Conservation (phyloP, 1,140 invertebrate species). For the Euglossa dilemma region DNA sequence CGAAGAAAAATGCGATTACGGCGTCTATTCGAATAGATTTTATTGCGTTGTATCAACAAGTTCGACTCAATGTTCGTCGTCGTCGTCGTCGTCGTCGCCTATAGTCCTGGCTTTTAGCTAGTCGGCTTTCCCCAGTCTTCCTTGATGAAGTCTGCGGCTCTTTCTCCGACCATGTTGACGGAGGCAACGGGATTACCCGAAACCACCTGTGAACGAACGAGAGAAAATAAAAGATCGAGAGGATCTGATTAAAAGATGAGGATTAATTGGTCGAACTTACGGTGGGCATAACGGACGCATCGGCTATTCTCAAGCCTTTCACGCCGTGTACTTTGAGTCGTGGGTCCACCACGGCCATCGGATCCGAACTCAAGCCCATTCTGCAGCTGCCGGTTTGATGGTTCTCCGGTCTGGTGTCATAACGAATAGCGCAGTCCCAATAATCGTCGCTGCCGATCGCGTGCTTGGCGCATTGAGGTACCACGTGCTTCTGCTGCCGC, state of each 20-base stretch:
- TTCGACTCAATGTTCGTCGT: neutral
- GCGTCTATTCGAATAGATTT: neutral
- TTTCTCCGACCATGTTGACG: slow-evolving; percentile 84
- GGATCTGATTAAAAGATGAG: too few species aligned
- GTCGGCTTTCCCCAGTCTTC: slow-evolving; percentile 52
- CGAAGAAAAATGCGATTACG: neutral
- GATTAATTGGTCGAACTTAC: too few species aligned
- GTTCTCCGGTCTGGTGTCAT: slow-evolving; percentile 81
- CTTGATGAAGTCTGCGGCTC: slow-evolving; percentile 84
- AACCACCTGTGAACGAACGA: slow-evolving; percentile 62
- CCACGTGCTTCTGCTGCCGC: slow-evolving; percentile 33
- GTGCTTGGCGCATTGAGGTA: slow-evolving; percentile 65
- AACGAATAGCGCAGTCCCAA: slow-evolving; percentile 83
- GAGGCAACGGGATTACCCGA: slow-evolving; percentile 82
- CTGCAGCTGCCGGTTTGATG: slow-evolving; percentile 85
- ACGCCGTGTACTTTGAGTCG: slow-evolving; percentile 80
- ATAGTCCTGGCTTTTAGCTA: too few species aligned
- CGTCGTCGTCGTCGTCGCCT: too few species aligned
- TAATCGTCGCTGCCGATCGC: slow-evolving; percentile 79
- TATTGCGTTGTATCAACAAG: neutral
- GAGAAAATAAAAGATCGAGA: neutral
- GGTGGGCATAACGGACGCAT: slow-evolving; percentile 79
- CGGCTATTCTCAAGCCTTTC: slow-evolving; percentile 79
- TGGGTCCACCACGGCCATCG: slow-evolving; percentile 81
- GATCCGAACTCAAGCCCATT: slow-evolving; percentile 82